Evolutionary conservation across 2,888 invertebrate genomes (phyloP).

Genomic region (Conops quadrifasciatus): DNA sequence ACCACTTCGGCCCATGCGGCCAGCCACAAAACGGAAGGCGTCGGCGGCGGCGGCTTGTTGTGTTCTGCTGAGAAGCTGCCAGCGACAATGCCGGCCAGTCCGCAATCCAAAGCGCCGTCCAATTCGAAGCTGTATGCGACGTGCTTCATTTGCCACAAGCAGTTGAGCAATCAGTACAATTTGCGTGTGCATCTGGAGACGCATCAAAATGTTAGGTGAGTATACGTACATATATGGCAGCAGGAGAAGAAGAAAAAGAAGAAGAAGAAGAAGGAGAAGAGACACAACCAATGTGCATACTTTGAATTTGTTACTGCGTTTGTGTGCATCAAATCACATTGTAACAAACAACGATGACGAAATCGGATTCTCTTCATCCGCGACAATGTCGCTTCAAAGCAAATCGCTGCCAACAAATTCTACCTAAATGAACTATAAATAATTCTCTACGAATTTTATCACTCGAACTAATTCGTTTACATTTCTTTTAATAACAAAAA

Average conservation of each 20-base stretch:
- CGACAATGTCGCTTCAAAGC: background rate
- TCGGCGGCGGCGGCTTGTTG: constrained; percentile 30
- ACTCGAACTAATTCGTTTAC: too few relatives aligned
- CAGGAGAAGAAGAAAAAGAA: background rate
- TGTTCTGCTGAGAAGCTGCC: constrained; percentile 46
- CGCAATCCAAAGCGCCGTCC: constrained; percentile 57
- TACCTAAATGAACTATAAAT: background rate
- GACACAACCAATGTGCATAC: too few relatives aligned
- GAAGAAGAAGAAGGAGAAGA: background rate
- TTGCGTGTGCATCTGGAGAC: constrained; percentile 90
- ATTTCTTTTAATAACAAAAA: too few relatives aligned
- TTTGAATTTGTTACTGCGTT: background rate
- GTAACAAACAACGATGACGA: too few relatives aligned
- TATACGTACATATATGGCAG: background rate
- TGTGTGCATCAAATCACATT: too few relatives aligned
- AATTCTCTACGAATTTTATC: background rate
- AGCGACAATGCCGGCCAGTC: constrained; percentile 35
- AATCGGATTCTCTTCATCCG: background rate
- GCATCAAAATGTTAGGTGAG: constrained; percentile 79
- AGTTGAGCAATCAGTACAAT: constrained; percentile 90
- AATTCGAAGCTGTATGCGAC: constrained; percentile 72
- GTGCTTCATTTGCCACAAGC: constrained; percentile 87
- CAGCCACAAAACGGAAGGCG: background rate
- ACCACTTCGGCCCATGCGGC: constrained; percentile 41
- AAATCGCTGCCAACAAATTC: background rate